Evolutionary conservation across 2,888 invertebrate species (phyloP).

Genomic region (Adela reaumurella): DNA sequence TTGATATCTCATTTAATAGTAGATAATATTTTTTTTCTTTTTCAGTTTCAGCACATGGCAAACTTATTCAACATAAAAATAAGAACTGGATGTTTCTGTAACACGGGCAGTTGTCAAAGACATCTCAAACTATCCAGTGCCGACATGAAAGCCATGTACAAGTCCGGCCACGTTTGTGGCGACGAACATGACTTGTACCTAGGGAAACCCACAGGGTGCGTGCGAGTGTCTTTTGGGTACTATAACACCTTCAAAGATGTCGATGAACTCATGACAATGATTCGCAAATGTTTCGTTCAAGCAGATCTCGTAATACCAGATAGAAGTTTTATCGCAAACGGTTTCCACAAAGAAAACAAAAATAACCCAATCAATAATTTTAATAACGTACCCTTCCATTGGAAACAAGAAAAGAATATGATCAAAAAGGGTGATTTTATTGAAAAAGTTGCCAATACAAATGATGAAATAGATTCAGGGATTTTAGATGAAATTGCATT

Average conservation of each 20-base stretch:
- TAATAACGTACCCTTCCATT: slow-evolving; percentile 16
- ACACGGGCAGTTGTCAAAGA: slow-evolving; percentile 89
- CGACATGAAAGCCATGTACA: slow-evolving; percentile 72
- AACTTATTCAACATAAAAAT: slow-evolving; percentile 81
- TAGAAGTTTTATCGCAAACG: slow-evolving; percentile 19
- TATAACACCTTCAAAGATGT: slow-evolving; percentile 76
- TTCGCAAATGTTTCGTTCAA: slow-evolving; percentile 69
- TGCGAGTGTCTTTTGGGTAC: slow-evolving; percentile 90
- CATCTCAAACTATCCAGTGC: slow-evolving; percentile 66
- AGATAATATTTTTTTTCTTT: slow-evolving; percentile 5
- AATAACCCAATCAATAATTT: slow-evolving; percentile 16
- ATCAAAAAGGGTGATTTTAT: too few species aligned
- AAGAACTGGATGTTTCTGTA: slow-evolving; percentile 95
- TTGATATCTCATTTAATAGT: too few species aligned
- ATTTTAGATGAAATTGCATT: slow-evolving; percentile 43
- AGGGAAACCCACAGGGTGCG: slow-evolving; percentile 87
- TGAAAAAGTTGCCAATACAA: slow-evolving; percentile 9
- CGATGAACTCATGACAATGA: slow-evolving; percentile 67
- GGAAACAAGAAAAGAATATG: slow-evolving; percentile 11
- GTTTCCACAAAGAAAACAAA: slow-evolving; percentile 7
- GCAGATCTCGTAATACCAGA: slow-evolving; percentile 23
- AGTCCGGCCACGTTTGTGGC: slow-evolving; percentile 89
- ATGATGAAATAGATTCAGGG: too few species aligned
- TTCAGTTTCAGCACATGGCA: slow-evolving; percentile 83
- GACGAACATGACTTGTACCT: slow-evolving; percentile 82